Conservation (phyloP, 2,797 vertebrate genomes). For the Benthosema pterotum region DNA sequence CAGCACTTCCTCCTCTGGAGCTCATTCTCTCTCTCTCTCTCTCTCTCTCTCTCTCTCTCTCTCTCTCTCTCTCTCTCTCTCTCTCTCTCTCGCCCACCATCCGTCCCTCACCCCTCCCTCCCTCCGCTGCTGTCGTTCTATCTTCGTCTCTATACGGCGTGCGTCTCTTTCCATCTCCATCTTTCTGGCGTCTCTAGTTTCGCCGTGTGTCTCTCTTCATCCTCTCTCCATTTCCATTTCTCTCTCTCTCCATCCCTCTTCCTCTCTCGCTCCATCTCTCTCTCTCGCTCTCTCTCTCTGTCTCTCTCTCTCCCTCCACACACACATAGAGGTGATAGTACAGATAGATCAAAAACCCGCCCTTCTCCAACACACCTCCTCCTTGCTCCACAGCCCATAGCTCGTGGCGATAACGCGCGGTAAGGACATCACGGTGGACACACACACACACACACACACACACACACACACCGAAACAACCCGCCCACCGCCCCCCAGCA, state of each 20-base stretch:
- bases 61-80: slow-evolving; percentile 35
- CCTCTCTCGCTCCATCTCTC: slow-evolving; percentile 45
- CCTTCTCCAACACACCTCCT: slow-evolving; percentile 48
- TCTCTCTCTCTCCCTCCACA: slow-evolving; percentile 11
- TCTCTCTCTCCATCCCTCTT: slow-evolving; percentile 10
- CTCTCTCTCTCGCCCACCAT: too few relatives aligned
- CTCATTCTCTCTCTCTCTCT: slow-evolving; percentile 46
- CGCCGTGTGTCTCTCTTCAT: too few relatives aligned
- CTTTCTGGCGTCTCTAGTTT: too few relatives aligned
- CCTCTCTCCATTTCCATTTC: too few relatives aligned
- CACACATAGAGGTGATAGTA: slow-evolving; percentile 33
- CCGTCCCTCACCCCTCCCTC: background rate
- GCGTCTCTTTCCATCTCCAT: too few relatives aligned
- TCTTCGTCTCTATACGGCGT: background rate
- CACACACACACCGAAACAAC: too few relatives aligned
- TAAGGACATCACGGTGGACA: slow-evolving; percentile 48
- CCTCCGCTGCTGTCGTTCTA: background rate
- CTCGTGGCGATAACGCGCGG: slow-evolving; percentile 54
- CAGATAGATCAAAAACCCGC: slow-evolving; percentile 56
- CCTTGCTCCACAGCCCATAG: slow-evolving; percentile 49
- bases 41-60: slow-evolving; percentile 21
- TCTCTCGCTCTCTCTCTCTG: slow-evolving; percentile 13
- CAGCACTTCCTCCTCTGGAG: slow-evolving; percentile 65
- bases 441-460: too few relatives aligned
- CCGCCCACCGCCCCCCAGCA: too few relatives aligned